phyloP scores from a whole-genome alignment of 2,888 invertebrate genomes.

The Neoscelio sp. region DNA sequence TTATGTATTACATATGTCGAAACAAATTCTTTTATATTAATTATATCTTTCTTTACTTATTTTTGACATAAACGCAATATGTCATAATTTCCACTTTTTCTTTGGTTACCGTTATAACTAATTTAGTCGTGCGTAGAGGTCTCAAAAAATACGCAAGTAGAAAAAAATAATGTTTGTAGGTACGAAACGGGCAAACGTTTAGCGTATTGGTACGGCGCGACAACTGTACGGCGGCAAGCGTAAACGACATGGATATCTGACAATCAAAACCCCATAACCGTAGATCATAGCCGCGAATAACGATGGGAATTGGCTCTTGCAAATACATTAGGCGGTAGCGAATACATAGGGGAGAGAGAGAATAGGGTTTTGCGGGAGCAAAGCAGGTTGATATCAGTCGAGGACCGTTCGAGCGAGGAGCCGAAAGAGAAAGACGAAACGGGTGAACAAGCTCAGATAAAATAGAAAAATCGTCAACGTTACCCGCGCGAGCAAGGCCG shows the following conservation, averaged over 20 bases:
- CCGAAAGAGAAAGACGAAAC: constrained; percentile 52
- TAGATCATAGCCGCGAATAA: constrained; percentile 81
- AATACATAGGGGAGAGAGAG: constrained; percentile 67
- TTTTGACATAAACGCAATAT: no score
- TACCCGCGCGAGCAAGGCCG: constrained; percentile 64
- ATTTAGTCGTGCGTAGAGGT: background rate
- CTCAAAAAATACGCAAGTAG: background rate
- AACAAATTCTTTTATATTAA: no score
- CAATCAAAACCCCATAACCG: constrained; percentile 82
- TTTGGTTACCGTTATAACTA: no score
- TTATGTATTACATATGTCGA: no score
- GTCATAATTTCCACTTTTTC: no score
- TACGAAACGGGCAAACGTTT: constrained; percentile 46
- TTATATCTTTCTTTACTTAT: no score
- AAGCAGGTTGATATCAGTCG: constrained; percentile 74
- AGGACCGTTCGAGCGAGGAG: constrained; percentile 41
- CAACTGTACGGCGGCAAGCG: constrained; percentile 65
- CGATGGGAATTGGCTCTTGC: constrained; percentile 82
- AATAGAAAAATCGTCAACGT: constrained; percentile 80
- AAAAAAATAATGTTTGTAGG: constrained; percentile 40
- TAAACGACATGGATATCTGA: constrained; percentile 77
- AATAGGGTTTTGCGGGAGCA: constrained; percentile 67
- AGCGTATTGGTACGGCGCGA: constrained; percentile 53
- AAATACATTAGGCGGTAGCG: constrained; percentile 80
- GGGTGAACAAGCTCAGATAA: constrained; percentile 74